Evolutionary conservation across 2,113 vertebrate genomes (phyloP), one percentile per base, ranked within the genome.

Genomic region (Anseranas semipalmata): DNA sequence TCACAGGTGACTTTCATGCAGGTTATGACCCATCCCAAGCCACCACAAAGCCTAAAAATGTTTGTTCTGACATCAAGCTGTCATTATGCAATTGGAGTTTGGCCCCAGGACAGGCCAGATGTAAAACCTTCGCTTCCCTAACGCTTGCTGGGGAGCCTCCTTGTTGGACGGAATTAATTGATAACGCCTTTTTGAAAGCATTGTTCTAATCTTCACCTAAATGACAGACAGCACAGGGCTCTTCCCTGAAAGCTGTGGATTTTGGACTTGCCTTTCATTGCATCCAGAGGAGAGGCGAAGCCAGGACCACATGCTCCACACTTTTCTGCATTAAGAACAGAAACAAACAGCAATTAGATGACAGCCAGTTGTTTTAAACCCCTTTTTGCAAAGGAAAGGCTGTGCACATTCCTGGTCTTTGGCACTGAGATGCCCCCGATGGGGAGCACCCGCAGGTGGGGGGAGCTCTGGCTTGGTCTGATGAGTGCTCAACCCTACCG

Each of bases 251-350:
- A 4, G 15, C 35, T 33, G n/a, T 1, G 10, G 15, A 1, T 43
- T 30, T 20, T 12, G 13, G 32, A 79, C 95, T 97, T 96, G 98
- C 99, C 99, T 96, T 98, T 99, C 99, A 99, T 99, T 45, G 99
- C 99, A 2, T 99, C 98, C 92, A 98, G 89, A 2, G 99, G 99
- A 2, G 96, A 98, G 37, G 97, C 75, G 90, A 99, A 99, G 70
- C 99, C 99, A 0, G 99, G 99, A 45, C 99, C 99, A 59, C 99
- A 99, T 2, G 95, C 97, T 65, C 92, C 97, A 24, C 99, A 99
- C 39, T 87, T 85, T 4, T 97, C 99, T 99, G 94, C 4, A 7
- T 80, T 32, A 48, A 72, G 59, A 67, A 28, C n/a, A 46, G 28
- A 89, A 48, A 56, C 18, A 7, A 39, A 25, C 8, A 37, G 27